Base-by-base conservation (phyloP, 2,113 vertebrate genomes). In the Centropus unirufus region DNA sequence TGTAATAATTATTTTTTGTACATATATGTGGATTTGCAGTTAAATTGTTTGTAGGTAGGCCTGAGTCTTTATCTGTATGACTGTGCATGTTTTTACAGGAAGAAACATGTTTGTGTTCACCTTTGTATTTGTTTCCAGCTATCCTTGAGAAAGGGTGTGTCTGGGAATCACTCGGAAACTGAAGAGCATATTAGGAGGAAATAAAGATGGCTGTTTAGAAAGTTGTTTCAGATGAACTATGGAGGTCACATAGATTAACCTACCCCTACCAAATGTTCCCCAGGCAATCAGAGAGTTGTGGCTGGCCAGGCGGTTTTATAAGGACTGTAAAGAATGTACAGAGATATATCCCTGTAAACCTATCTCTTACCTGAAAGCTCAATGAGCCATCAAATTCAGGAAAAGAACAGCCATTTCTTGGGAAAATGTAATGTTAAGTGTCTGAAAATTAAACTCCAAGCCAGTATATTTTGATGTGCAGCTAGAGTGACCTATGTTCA, bases 201-300 rank as follows among this genome's bases (percentile, higher is more conserved):
- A 92, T 92, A 94, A 92, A 95, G 90, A 68, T 64, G 69, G 61
- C 68, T 81, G 47, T 78, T 94, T 57, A 78, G 85, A 83, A 96
- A 96, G 93, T 87, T 90, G 89, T 93, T 96, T 93, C 69, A 89
- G 86, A 69, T 93, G 94, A 94, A 58, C 95, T 96, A 82, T 90
- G 66, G 83, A 66, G 95, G 95, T 94, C 95, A 95, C 80, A 59
- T 20, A 90, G 95, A 95, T 97, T 95, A 96, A 94, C 95, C 95
- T 84, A 46, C n/a, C 89, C 95, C 92, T 84, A 89, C 52, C 58
- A 88, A 96, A 93, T 66, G 73, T 86, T 92, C 90, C 76, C 83
- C 77, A 92, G 92, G 80, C 93, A 96, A 95, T 93, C 92, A 87
- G 72, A 69, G 81, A 42, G 54, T 64, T 75, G 69, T 63, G 88